Evolutionary conservation across 2,888 invertebrate species (phyloP).

Genomic region (Tetranychus truncatus): DNA sequence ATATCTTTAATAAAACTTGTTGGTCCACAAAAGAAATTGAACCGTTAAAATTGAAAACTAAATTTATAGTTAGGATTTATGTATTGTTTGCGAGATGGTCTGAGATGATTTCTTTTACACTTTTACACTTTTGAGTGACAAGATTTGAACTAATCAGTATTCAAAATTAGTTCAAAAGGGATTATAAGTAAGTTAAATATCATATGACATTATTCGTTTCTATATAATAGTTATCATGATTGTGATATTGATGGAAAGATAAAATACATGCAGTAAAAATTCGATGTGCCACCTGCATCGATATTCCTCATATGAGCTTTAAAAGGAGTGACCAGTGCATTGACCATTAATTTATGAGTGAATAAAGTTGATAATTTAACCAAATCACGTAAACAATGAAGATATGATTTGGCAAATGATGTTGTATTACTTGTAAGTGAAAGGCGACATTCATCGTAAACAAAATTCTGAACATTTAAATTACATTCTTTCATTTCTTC

Average conservation of each 20-base stretch:
- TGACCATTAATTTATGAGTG: conserved; percentile 43
- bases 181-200: neutral
- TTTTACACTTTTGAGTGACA: neutral
- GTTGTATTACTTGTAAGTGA: conserved; percentile 59
- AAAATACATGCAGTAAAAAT: no score
- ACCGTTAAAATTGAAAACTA: no score
- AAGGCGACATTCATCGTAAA: conserved; percentile 50
- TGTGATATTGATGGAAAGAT: neutral
- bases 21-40: no score
- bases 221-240: neutral
- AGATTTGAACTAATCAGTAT: neutral
- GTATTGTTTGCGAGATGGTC: neutral
- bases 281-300: conserved; percentile 31
- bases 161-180: neutral
- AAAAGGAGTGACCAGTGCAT: conserved; percentile 52
- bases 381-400: conserved; percentile 55
- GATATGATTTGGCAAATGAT: conserved; percentile 55
- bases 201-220: neutral
- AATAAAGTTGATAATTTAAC: conserved; percentile 44
- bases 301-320: conserved; percentile 51
- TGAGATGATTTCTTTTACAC: neutral
- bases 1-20: no score
- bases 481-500: conserved; percentile 51
- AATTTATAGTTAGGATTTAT: no score
- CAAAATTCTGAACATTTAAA: conserved; percentile 45